Base-by-base conservation (phyloP, 2,797 vertebrate species). In the Parauchenoglanis ngamensis region DNA sequence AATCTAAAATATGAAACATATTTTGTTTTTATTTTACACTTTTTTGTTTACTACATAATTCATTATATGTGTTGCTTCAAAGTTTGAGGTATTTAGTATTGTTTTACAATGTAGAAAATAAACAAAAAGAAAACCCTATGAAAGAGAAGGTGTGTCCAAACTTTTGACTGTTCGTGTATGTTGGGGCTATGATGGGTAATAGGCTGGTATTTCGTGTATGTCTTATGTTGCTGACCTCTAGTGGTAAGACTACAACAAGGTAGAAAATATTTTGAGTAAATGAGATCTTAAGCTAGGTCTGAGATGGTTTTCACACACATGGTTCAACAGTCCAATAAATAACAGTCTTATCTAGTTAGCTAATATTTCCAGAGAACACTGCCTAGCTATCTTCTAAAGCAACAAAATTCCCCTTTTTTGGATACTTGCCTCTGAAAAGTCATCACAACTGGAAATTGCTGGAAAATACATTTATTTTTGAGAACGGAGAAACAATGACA, bases 191-290 rank as follows among this genome's bases (percentile, higher is more conserved):
- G 40, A 25, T 44, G 8, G 70, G 11, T 49, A 7, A 15, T n/a
- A 6, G 8, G 40, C 79, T 72, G 25, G 8, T 54, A 40, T 49
- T 46, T 15, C 12, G 31, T 25, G 44, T 19, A 52, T 63, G 44
- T 23, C 17, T 73, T 31, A 61, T 57, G 78, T 19, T 8, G 73
- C 78, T 76, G 80, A 44, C 86, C 73, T 87, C 81, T 78, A 84
- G 72, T 84, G 81, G 81, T 67, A 83, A 83, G 46, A 28, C 21
- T 49, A 40, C 46, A 75, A 28, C 7, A 65, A 15, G 49, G 7
- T 83, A 76, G 10, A 10, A n/a, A 23, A 49, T 31, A 25, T 52
- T 61, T 73, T 1, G 7, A 17, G 13, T 76, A 28, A 52, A 76
- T 52, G 15, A 8, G 17, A 2, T 70, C 35, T 44, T 73, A 46